Base-by-base conservation (phyloP, 64 coral and sea anemone species). In the Trachythela sp. region DNA sequence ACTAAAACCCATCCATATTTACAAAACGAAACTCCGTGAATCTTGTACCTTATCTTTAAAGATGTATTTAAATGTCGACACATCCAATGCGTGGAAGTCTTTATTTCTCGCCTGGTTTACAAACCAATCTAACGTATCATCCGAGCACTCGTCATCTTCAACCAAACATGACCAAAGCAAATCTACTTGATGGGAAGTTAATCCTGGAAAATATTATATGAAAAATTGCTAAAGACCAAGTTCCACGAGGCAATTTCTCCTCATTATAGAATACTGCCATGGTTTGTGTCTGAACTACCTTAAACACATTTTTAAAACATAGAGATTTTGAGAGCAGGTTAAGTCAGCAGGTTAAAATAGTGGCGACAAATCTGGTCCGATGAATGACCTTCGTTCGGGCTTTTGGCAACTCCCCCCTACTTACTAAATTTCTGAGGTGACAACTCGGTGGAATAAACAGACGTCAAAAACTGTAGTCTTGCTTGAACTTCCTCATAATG, bases 121-220 rank as follows among this genome's bases (percentile, higher is more conserved):
- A 91, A 99, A 99, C 96, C 96, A 99, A 35, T 94, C 96, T 18
- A 99, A 86, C 34, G 96, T 87, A 4, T 99, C 96, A 67, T 99
- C 93, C 18, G 91, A 99, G 58, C 93, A 91, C 18, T 92, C 84
- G 31, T 77, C 88, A 80, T 93, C 91, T 43, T 89, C 88, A 37
- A 99, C 92, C 29, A 99, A 60, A 48, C 88, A 92, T 13, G 94
- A 92, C 96, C 96, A 99, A 41, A 99, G 20, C 24, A 92, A 85
- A 85, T 99, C 96, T 20, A 99, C 96, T 59, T 99, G 93, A 34
- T 94, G 84, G 26, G 77, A 76, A 85, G 83, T 99, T 36, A 99
- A 89, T 40, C 85, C 96, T 99, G 36, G 13, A 35, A 59, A 59
- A 59, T n/a, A 59, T 59, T n/a, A 59, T 4, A n/a, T 59, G 2